A percentile compares a stretch with the other conserved stretches of the same genome.
phyloP scores from a whole-genome alignment of 1,140 invertebrate genomes.

The Neodiprion pinetum region DNA sequence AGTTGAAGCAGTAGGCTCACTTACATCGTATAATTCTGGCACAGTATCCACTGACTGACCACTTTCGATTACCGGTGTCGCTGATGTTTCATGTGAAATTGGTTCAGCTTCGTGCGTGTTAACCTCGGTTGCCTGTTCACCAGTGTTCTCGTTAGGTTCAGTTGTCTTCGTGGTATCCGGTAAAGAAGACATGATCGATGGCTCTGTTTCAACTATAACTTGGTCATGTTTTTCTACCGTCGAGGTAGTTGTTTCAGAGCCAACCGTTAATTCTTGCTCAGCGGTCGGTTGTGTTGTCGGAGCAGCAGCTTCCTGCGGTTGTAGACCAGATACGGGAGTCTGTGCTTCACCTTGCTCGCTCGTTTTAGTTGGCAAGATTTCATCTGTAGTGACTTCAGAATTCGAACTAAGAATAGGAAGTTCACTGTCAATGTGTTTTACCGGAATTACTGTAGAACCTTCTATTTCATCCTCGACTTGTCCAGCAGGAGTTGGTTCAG shows the following conservation, averaged over 20 bases:
- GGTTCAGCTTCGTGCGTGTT: slow-evolving; percentile 24
- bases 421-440: no score
- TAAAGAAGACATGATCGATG: slow-evolving; percentile 5
- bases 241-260: slow-evolving; percentile 9
- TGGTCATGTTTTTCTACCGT: slow-evolving; percentile 8
- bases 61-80: slow-evolving; percentile 22
- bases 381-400: background rate
- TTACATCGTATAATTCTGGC: background rate
- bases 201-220: slow-evolving; percentile 18
- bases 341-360: slow-evolving; percentile 25
- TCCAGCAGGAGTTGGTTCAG: slow-evolving; percentile 16
- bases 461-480: slow-evolving; percentile 26
- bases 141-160: slow-evolving; percentile 29
- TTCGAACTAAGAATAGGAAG: no score
- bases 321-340: slow-evolving; percentile 24
- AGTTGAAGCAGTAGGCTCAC: slow-evolving; percentile 16
- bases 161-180: slow-evolving; percentile 25
- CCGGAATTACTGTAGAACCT: background rate
- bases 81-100: slow-evolving; percentile 20
- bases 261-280: slow-evolving; percentile 23
- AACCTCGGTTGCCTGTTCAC: slow-evolving; percentile 22
- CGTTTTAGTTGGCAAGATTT: slow-evolving; percentile 13
- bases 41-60: slow-evolving; percentile 14
- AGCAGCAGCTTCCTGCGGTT: slow-evolving; percentile 18
- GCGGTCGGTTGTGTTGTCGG: slow-evolving; percentile 21